Evolutionary conservation across 37 sponge, comb jelly and placozoan genomes (phyloP), one percentile per base, ranked within the genome.

Genomic region (Beroe ovata): DNA sequence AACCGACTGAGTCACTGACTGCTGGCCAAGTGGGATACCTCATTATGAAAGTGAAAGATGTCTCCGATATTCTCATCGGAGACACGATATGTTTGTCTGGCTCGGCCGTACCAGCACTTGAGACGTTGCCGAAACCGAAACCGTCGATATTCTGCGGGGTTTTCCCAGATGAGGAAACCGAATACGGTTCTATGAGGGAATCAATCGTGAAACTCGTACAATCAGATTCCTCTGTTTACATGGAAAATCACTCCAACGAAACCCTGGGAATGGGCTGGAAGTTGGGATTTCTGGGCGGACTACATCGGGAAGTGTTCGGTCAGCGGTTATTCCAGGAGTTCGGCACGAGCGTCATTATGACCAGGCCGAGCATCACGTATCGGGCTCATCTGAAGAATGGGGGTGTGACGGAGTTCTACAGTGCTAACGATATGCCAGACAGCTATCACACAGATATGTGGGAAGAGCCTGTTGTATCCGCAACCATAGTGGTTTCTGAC

Each of bases 281-380:
- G 62, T 88, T 95, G 19, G 99, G 99, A 26, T 97, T 97, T 61
- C 94, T 94, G 38, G 99, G 99, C 0, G 77, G 93, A 0, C 91
- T 97, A 0, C 99, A 97, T 81, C 92, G 95, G 93, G 99, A 97
- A 22, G 94, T 97, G 11, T 97, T 97, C 91, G 92, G 69, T 37
- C 99, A 97, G 90, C 36, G 99, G 21, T 89, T 97, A 60, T 28
- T 35, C 8, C 64, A 96, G 94, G 99, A 97, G 40, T 93, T 91
- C 40, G 92, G 93, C 77, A 89, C 92, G 2, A 91, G 95, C 29
- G 93, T 95, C 18, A 90, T 97, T 38, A 60, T 95, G 4, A 97
- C 99, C 28, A 64, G 93, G 60, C 99, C 99, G 0, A 94, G 89
- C 92, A 96, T 97, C 19, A 72, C 93, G 0, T 95, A 93, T 88